Conservation (phyloP, 2,113 vertebrate genomes). For the Cardinalis cardinalis region DNA sequence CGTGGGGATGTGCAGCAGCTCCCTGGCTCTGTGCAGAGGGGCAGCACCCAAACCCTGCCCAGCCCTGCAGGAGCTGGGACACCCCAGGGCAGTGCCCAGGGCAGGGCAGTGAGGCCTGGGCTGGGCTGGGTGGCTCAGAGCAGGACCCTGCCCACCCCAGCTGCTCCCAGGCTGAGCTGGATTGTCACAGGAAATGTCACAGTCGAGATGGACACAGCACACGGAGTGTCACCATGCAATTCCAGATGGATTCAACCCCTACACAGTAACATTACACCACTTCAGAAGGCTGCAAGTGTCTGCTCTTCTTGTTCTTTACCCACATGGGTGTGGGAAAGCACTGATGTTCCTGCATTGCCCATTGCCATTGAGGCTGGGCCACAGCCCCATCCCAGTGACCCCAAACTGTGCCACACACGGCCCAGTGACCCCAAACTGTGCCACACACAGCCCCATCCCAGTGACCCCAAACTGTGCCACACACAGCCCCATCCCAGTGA, state of each 20-base stretch:
- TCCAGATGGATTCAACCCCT: background rate
- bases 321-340: no score
- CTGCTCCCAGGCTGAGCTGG: background rate
- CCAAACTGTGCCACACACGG: no score
- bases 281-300: background rate
- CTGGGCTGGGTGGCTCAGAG: background rate
- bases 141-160: background rate
- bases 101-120: accelerated
- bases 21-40: background rate
- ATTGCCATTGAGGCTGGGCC: no score
- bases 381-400: no score
- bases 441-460: no score
- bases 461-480: no score
- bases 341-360: no score
- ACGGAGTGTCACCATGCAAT: background rate
- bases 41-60: background rate
- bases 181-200: background rate
- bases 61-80: background rate
- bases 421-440: no score
- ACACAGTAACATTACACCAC: background rate
- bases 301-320: background rate
- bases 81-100: background rate
- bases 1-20: background rate
- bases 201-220: background rate
- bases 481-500: no score